Evolutionary conservation across 2,797 vertebrate species (phyloP).

Genomic region (Sebastes jordani): DNA sequence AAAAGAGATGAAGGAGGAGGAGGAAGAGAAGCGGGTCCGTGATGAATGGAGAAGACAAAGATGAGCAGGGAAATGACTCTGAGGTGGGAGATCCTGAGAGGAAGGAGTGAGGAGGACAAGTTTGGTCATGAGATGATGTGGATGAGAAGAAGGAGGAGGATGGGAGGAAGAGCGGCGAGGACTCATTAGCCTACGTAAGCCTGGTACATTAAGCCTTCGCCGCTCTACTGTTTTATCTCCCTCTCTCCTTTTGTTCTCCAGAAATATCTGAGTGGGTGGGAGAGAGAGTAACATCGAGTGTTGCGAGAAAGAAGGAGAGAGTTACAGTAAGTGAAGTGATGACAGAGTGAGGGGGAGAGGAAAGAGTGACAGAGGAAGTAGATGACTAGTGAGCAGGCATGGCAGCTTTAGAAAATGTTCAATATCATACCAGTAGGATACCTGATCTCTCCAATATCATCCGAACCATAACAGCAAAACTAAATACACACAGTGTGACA

Average conservation of each 20-base stretch:
- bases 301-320: slow-evolving; percentile 45
- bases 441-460: background rate
- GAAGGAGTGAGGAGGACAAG: slow-evolving; percentile 53
- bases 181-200: slow-evolving; percentile 76
- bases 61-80: slow-evolving; percentile 38
- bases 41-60: slow-evolving; percentile 43
- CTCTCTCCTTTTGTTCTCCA: slow-evolving; percentile 76
- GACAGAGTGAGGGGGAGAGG: slow-evolving; percentile 59
- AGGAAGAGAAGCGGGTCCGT: slow-evolving; percentile 1
- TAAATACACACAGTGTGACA: background rate
- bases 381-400: slow-evolving; percentile 29
- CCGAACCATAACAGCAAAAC: background rate
- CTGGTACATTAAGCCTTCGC: slow-evolving; percentile 62
- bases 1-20: slow-evolving; percentile 37
- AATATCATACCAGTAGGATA: background rate
- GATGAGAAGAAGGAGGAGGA: slow-evolving; percentile 32
- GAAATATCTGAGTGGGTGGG: slow-evolving; percentile 78
- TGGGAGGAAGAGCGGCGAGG: slow-evolving; percentile 45
- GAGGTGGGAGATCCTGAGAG: slow-evolving; percentile 35
- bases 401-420: slow-evolving; percentile 10
- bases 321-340: slow-evolving; percentile 55
- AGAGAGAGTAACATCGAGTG: slow-evolving; percentile 31
- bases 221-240: slow-evolving; percentile 52
- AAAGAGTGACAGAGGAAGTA: slow-evolving; percentile 48
- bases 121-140: slow-evolving; percentile 57